Evolutionary conservation across 2,888 invertebrate species (phyloP).

Genomic region (Leistus spinibarbis): DNA sequence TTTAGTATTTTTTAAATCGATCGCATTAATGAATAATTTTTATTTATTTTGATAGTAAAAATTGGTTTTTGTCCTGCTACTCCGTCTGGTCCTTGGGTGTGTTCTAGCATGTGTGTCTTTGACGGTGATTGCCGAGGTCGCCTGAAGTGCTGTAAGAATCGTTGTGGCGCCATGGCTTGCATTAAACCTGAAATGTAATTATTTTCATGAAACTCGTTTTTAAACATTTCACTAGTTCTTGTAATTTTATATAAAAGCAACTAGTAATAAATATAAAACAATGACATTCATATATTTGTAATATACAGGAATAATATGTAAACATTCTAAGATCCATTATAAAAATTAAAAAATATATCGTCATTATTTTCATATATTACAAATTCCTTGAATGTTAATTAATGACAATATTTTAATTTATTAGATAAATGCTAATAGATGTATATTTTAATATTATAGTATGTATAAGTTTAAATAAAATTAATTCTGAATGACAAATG

Average conservation of each 20-base stretch:
- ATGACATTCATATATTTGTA: too few relatives aligned
- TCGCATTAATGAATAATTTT: background rate
- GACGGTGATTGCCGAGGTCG: slow-evolving; percentile 54
- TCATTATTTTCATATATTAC: too few relatives aligned
- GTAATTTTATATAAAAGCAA: too few relatives aligned
- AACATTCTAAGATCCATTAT: too few relatives aligned
- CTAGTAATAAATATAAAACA: too few relatives aligned
- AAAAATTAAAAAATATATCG: too few relatives aligned
- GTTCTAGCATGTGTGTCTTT: slow-evolving; percentile 53
- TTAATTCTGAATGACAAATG: too few relatives aligned
- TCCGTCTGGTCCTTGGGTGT: slow-evolving; percentile 56
- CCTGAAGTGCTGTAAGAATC: slow-evolving; percentile 56
- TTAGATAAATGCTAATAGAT: background rate
- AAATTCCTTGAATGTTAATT: background rate
- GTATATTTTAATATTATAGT: background rate
- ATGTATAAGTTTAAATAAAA: background rate
- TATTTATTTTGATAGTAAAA: slow-evolving; percentile 48
- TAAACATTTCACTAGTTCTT: background rate
- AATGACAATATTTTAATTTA: background rate
- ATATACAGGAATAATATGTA: too few relatives aligned
- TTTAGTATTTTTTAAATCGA: background rate
- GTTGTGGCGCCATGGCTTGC: slow-evolving; percentile 56
- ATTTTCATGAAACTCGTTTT: background rate
- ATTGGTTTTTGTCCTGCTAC: slow-evolving; percentile 53
- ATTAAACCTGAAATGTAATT: slow-evolving; percentile 48